Base-by-base conservation (phyloP, 2,113 vertebrate species). In the Lasiurus cinereus region DNA sequence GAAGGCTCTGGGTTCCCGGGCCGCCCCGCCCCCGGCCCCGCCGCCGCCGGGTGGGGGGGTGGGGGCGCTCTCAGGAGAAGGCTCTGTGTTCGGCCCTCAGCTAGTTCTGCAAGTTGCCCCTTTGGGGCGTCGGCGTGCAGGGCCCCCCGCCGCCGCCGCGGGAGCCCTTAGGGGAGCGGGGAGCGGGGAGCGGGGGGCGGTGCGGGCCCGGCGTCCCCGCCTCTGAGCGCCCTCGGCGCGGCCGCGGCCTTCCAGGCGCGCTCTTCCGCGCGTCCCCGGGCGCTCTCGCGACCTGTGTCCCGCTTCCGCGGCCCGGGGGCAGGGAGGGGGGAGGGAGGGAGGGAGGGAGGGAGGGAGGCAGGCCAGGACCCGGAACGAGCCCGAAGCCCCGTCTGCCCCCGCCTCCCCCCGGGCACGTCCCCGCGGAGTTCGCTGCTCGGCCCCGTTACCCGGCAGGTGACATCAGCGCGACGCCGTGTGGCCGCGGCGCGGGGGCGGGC, bases 401-500 rank as follows among this genome's bases (percentile, higher is more conserved):
- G 16, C 4, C 7, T 22, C 50, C 52, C 5, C 70, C 3, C 69
- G 82, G 11, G 70, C 19, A 43, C 2, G 24, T 54, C 83, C 89
- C 80, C 16, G 46, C 52, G 43, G 50, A 89, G 56, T 79, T 79
- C 22, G 27, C 36, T 21, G 83, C 21, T 1, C 3, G 70, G 83
- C 77, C 80, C 85, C 27, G 72, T 90, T 96, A 95, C 90, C 90
- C 85, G 95, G 67, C 90, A 80, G 66, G 90, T 91, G 91, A 83
- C 83, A 67, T 11, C 29, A 46, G 66, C 11, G 22, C 74, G 85
- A 70, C 64, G 39, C 39, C 5, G 39, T 52, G 0, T 5, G 6
- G 16, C 73, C 64, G 0, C 8, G 0, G 39, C 21, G 1, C 27
- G 1, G 67, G 64, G 48, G 50, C 29, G 39, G 18, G 52, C 18